These are phyloP conservation scores for Germaria angustata DNA, from an alignment of 2,888 invertebrate genomes.

Conservation along the genomic window DNA sequence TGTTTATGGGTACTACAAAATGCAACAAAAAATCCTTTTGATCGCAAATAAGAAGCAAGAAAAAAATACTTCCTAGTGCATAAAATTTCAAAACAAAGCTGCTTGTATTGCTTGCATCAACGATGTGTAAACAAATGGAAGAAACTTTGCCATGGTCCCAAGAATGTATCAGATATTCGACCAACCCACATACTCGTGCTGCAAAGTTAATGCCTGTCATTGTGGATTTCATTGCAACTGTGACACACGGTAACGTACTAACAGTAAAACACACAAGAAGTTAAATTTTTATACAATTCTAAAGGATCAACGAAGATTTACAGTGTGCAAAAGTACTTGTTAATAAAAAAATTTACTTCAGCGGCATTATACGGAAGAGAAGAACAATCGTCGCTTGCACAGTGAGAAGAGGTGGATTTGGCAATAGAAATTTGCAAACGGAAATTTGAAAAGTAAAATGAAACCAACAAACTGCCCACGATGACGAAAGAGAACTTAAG, in stretches of 20 bases:
- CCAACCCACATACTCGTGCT: conserved; percentile 29
- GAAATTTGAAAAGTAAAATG: too few relatives aligned
- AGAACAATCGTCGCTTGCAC: neutral
- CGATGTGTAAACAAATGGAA: conserved; percentile 47
- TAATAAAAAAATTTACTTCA: conserved; percentile 18
- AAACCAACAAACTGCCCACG: too few relatives aligned
- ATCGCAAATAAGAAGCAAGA: conserved; percentile 4
- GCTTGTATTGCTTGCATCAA: conserved; percentile 20
- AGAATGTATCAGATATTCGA: conserved; percentile 14
- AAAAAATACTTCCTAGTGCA: neutral
- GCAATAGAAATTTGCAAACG: too few relatives aligned
- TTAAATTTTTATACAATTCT: conserved; percentile 63
- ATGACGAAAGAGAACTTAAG: too few relatives aligned
- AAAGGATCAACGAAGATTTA: conserved; percentile 58
- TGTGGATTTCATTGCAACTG: conserved; percentile 57
- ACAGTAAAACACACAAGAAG: conserved; percentile 33
- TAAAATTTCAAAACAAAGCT: conserved; percentile 30
- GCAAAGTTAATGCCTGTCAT: conserved; percentile 67
- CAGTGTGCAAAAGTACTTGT: conserved; percentile 49
- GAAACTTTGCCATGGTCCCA: conserved; percentile 6
- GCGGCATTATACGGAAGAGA: neutral
- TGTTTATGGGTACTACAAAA: conserved; percentile 41
- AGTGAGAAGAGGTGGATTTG: too few relatives aligned
- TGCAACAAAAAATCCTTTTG: neutral
- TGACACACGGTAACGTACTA: conserved; percentile 2